A percentile compares a stretch with the other conserved stretches of the same genome.
Conservation (phyloP, 2,113 vertebrate genomes). For the Shinisaurus crocodilurus region DNA sequence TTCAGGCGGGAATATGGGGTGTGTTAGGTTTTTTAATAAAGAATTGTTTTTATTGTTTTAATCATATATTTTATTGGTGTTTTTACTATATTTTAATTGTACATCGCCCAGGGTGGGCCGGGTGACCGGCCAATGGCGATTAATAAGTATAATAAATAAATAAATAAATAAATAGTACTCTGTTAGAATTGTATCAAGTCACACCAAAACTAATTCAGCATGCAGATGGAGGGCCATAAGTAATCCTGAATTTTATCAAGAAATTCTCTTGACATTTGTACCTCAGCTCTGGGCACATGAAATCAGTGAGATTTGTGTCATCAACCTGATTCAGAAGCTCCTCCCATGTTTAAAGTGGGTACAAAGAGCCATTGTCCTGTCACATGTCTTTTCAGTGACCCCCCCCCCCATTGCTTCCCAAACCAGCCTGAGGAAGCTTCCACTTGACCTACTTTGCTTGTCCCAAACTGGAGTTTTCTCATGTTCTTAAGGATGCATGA, state of each 20-base stretch:
- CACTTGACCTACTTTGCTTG: not conserved
- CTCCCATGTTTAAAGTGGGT: not conserved
- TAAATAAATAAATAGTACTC: no score
- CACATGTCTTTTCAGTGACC: not conserved
- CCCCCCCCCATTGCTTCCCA: not conserved
- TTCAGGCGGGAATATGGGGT: no score
- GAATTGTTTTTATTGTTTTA: no score
- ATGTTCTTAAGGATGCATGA: not conserved
- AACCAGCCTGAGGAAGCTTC: not conserved
- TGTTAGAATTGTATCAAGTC: slow-evolving; percentile 13
- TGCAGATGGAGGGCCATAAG: not conserved
- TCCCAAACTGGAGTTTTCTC: not conserved
- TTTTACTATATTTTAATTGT: no score
- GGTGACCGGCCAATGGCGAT: no score
- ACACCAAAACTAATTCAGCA: slow-evolving; percentile 18
- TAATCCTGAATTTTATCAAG: slow-evolving; percentile 2
- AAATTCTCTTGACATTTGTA: slow-evolving; percentile 14
- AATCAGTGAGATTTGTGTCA: not conserved
- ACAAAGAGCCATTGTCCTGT: not conserved
- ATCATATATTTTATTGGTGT: no score
- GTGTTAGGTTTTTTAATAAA: no score
- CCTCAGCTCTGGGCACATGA: not conserved
- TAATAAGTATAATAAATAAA: no score
- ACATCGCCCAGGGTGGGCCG: no score
- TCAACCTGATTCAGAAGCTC: not conserved